Percentiles rank a stretch among this genome's conserved stretches.
Conservation (phyloP, 2,113 vertebrate species). For the Nettapus auritus region DNA sequence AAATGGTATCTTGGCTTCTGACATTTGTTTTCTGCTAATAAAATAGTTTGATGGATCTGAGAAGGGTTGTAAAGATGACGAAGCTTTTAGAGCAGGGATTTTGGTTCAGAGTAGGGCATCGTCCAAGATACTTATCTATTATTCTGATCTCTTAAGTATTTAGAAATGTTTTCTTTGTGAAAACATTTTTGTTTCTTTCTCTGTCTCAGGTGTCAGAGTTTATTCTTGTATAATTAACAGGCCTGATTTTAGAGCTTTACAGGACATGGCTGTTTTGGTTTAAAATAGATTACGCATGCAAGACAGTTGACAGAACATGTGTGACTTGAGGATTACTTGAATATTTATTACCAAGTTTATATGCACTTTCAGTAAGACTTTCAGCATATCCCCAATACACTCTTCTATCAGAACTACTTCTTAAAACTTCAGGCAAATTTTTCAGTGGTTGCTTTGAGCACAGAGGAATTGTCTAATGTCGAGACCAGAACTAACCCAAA, state of each 20-base stretch:
- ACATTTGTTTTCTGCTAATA: not conserved
- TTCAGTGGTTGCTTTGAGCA: not conserved
- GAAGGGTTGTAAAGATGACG: not conserved
- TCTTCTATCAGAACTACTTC: not conserved
- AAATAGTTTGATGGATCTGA: not conserved
- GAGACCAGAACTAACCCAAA: not conserved
- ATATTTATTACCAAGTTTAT: not conserved
- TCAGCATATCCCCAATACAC: not conserved
- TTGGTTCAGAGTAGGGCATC: not conserved
- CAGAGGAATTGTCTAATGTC: not conserved
- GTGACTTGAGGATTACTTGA: not conserved
- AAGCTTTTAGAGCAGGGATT: not conserved
- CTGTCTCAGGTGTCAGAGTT: not conserved
- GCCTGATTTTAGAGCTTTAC: not conserved
- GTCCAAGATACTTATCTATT: not conserved
- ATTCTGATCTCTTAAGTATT: not conserved
- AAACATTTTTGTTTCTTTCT: too few relatives aligned
- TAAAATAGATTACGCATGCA: not conserved
- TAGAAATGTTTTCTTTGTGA: not conserved
- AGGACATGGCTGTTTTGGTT: not conserved
- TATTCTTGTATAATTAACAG: not conserved
- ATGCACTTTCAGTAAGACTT: not conserved
- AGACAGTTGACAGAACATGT: not conserved
- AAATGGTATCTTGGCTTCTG: not conserved
- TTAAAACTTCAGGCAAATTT: not conserved